Evolutionary conservation across 2,888 invertebrate genomes (phyloP).

Genomic region (Salpingus planirostris): DNA sequence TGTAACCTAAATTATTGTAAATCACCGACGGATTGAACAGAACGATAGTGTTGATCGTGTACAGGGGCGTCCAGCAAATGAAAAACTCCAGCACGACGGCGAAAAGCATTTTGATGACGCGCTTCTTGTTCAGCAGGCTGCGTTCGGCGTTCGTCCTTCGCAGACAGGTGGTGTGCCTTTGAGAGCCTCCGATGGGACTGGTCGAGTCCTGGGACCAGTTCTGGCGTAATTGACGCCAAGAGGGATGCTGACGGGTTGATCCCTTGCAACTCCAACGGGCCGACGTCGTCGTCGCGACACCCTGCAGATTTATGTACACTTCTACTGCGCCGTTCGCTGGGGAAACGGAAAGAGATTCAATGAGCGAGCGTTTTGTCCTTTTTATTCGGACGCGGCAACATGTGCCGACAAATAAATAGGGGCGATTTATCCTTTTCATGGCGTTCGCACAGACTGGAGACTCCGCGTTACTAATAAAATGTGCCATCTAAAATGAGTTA

Average conservation of each 20-base stretch:
- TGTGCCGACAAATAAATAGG: too few relatives aligned
- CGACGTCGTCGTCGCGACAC: constrained; percentile 30
- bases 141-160: constrained; percentile 44
- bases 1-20: constrained; percentile 43
- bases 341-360: too few relatives aligned
- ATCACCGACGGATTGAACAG: constrained; percentile 44
- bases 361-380: too few relatives aligned
- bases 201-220: constrained; percentile 32
- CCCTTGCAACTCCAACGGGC: constrained; percentile 30
- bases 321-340: constrained; percentile 40
- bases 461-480: too few relatives aligned
- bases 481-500: too few relatives aligned
- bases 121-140: constrained; percentile 43
- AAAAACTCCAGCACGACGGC: constrained; percentile 63
- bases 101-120: constrained; percentile 55
- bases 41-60: constrained; percentile 50
- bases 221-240: constrained; percentile 30
- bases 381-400: too few relatives aligned
- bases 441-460: too few relatives aligned
- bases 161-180: constrained; percentile 21
- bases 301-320: constrained; percentile 42
- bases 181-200: constrained; percentile 17
- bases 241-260: constrained; percentile 29
- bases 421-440: too few relatives aligned
- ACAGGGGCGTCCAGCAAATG: constrained; percentile 60